These are phyloP conservation scores for Microcebus lehilahytsara DNA, from an alignment of 2,113 vertebrate genomes.

Conservation along the genomic window DNA sequence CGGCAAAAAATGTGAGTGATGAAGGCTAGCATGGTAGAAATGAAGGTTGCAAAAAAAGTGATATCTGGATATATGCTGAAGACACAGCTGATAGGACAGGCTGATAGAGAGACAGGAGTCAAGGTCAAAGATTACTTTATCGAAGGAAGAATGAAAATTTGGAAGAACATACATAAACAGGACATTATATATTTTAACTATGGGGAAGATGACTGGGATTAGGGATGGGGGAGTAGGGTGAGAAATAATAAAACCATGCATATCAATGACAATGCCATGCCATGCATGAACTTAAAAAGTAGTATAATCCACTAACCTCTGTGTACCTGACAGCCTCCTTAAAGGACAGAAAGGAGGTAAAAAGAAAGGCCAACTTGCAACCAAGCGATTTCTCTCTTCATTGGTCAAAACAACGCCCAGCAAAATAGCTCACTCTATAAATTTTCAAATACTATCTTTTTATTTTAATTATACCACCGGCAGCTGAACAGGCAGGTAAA, in stretches of 20 bases:
- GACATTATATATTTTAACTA: background rate
- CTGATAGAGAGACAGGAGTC: background rate
- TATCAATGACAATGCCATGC: background rate
- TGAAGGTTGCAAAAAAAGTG: background rate
- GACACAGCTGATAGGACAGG: background rate
- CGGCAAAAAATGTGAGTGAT: background rate
- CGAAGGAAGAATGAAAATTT: background rate
- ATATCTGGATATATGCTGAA: background rate
- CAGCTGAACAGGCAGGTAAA: background rate
- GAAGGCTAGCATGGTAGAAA: background rate
- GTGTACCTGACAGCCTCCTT: background rate
- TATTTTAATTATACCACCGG: background rate
- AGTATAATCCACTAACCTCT: background rate
- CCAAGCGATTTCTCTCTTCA: background rate
- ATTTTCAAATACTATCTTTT: conserved; percentile 9
- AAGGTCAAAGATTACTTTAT: background rate
- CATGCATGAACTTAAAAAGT: background rate
- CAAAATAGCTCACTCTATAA: background rate
- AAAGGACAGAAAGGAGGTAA: background rate
- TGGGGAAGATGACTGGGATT: background rate
- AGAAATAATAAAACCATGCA: background rate
- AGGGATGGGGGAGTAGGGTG: background rate
- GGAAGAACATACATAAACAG: background rate
- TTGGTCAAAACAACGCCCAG: background rate
- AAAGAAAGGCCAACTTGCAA: background rate